Percentiles rank a stretch among this genome's conserved stretches.
Evolutionary conservation across 2,888 invertebrate species (phyloP).

Genomic region (Andrena bucephala): DNA sequence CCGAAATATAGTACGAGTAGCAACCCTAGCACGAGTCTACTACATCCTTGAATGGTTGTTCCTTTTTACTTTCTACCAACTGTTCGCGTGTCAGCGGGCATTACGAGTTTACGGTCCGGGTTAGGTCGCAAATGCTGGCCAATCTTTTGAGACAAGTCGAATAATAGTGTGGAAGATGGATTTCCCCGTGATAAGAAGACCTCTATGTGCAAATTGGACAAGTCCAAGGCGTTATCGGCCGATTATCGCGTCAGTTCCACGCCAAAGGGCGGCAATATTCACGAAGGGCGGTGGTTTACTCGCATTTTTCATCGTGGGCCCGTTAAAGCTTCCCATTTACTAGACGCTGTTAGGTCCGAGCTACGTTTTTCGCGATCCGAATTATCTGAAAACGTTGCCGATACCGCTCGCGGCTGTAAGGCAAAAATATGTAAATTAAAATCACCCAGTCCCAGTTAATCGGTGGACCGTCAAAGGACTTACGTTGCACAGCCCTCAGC

Average conservation of each 20-base stretch:
- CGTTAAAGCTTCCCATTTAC: not conserved
- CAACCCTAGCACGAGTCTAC: no score
- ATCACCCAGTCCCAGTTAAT: constrained; percentile 42
- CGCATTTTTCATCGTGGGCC: constrained; percentile 9
- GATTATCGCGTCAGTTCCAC: not conserved
- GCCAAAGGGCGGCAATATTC: not conserved
- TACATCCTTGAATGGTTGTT: not conserved
- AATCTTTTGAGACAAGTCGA: constrained; percentile 17
- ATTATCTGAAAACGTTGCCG: not conserved
- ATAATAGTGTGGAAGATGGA: constrained; percentile 5
- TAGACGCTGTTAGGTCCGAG: not conserved
- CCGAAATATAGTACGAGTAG: no score
- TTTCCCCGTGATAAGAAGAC: constrained; percentile 8
- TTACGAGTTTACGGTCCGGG: constrained; percentile 35
- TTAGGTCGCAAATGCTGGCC: constrained; percentile 15
- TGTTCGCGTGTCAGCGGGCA: constrained; percentile 52
- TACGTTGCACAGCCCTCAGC: not conserved
- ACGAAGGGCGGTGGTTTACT: not conserved
- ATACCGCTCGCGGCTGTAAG: not conserved
- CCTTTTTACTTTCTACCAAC: constrained; percentile 35
- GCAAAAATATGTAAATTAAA: constrained; percentile 39
- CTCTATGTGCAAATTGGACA: not conserved
- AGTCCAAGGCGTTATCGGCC: not conserved
- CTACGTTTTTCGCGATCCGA: not conserved
- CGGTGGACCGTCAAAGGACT: constrained; percentile 37